These are phyloP conservation scores for Corythoichthys haematopterus DNA, from an alignment of 2,113 vertebrate species.

Conservation along the genomic window DNA sequence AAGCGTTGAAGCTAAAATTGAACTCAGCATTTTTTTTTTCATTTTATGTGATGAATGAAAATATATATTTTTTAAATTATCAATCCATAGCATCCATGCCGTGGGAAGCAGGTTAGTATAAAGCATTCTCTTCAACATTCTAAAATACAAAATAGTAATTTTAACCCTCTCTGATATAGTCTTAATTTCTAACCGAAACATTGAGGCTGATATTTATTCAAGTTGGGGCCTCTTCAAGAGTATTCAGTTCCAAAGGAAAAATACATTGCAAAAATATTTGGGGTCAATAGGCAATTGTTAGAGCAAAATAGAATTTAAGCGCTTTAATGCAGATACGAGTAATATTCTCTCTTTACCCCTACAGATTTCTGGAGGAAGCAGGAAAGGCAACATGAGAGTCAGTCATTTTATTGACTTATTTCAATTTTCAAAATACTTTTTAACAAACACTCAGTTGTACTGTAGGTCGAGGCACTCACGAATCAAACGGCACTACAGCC, in stretches of 20 bases:
- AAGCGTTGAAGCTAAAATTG: slow-evolving; percentile 6
- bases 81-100: slow-evolving; percentile 44
- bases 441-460: neutral
- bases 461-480: neutral
- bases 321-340: neutral
- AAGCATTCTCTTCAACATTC: neutral
- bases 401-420: neutral
- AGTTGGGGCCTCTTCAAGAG: neutral
- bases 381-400: slow-evolving; percentile 9
- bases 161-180: neutral
- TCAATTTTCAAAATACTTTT: neutral
- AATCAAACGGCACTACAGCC: neutral
- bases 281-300: neutral
- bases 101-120: slow-evolving; percentile 43
- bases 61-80: neutral
- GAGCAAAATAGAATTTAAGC: neutral
- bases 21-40: neutral
- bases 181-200: neutral
- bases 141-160: neutral
- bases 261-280: neutral
- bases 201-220: neutral
- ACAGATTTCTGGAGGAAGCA: slow-evolving; percentile 52
- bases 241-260: neutral
- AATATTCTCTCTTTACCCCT: neutral
- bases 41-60: neutral